Evolutionary conservation across 2,113 vertebrate species (phyloP), one percentile per base, ranked within the genome.

Genomic region (Balaeniceps rex): DNA sequence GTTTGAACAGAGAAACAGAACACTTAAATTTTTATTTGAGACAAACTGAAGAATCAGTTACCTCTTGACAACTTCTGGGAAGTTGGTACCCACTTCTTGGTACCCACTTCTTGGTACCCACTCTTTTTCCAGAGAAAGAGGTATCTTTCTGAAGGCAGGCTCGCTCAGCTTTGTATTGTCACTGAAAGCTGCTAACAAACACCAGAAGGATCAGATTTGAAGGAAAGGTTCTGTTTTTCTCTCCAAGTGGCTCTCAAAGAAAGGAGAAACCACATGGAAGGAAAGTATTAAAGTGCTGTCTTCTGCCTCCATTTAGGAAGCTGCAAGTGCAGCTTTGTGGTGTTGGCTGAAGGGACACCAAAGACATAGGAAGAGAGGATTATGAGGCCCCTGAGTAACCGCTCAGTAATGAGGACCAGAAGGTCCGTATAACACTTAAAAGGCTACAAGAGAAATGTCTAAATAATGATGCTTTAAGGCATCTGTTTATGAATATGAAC

Each of bases 381-480:
- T 17, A 46, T 8, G 6, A 82, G 12, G 4, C 7, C 8, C 15
- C 3, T 5, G 4, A 31, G 14, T 1, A 57, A 83, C 21, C 1
- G 4, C 29, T 68, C 40, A 42, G 52, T 14, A 31, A 66, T 9
- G 8, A 1, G 13, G 54, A 44, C 13, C 40, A 82, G 4, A 42
- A 69, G 26, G 4, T 34, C 40, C 2, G 2, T 4, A 0, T 1
- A 8, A 15, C 22, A n/a, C 28, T 63, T 38, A 24, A 58, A 26
- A 9, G 10, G 42, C 44, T 69, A 29, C 16, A 75, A 47, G 7
- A 76, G 8, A 52, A 40, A 38, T 5, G 5, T 14, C 29, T 47
- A 57, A 54, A 66, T 19, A 66, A 40, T 4, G 12, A 60, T 14
- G 11, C 14, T 88, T 65, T 36, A 58, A 83, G 60, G n/a, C 14